These are phyloP conservation scores for Andrena fulva DNA, from an alignment of 2,888 invertebrate species.

Conservation along the genomic window DNA sequence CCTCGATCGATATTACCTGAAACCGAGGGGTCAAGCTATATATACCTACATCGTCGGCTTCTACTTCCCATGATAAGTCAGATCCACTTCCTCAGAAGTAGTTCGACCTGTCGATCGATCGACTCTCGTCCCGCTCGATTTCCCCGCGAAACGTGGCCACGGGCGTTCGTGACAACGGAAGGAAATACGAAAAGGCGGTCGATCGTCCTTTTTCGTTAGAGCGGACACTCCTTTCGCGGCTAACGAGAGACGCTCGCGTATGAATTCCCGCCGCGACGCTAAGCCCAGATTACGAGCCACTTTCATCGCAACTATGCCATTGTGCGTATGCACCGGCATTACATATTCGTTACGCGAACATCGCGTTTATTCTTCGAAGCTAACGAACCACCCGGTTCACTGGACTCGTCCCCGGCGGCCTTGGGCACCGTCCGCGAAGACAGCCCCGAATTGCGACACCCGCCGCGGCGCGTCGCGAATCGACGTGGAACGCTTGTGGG, in stretches of 20 bases:
- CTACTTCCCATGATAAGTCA: constrained; percentile 10
- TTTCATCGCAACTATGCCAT: constrained; percentile 74
- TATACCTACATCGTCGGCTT: not conserved
- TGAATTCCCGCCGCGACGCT: constrained; percentile 59
- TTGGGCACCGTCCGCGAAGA: constrained; percentile 40
- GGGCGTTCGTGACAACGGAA: constrained; percentile 8
- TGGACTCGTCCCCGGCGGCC: constrained; percentile 40
- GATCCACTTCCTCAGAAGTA: constrained; percentile 15
- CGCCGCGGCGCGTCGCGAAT: not conserved
- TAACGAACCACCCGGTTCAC: constrained; percentile 64
- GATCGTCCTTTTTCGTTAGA: not conserved
- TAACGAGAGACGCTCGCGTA: constrained; percentile 65
- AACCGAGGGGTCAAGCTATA: not conserved
- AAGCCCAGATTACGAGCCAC: constrained; percentile 69
- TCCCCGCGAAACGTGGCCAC: not conserved
- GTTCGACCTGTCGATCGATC: not conserved
- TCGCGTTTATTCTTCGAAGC: constrained; percentile 60
- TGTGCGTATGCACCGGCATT: constrained; percentile 65
- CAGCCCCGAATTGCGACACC: constrained; percentile 30
- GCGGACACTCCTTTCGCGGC: constrained; percentile 61
- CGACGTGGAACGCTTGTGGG: not conserved
- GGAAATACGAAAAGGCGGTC: not conserved
- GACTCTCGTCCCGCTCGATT: constrained; percentile 7
- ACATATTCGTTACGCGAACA: constrained; percentile 68
- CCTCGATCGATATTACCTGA: no score